Evolutionary conservation across 2,113 vertebrate species (phyloP).

Genomic region (Podarcis raffonei): DNA sequence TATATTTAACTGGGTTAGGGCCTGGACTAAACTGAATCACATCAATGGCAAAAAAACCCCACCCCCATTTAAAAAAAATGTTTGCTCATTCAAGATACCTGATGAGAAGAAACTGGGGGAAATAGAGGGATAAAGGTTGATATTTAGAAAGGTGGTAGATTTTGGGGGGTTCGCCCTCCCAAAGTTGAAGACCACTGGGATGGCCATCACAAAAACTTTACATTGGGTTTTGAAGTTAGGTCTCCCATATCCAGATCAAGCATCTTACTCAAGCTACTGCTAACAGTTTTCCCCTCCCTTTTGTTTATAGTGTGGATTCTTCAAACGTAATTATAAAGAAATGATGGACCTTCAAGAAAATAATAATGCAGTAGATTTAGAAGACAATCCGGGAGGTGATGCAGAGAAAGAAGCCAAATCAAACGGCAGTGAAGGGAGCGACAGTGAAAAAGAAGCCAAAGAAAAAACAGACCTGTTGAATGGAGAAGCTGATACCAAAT

Average conservation of each 20-base stretch:
- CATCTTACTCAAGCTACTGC: neutral
- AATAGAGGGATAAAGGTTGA: neutral
- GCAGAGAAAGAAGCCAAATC: neutral
- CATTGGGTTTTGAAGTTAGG: neutral
- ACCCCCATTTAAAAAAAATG: neutral
- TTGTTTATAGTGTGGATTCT: slow-evolving; percentile 11
- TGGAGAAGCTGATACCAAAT: neutral
- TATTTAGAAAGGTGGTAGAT: neutral
- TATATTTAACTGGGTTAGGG: neutral
- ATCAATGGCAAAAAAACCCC: neutral
- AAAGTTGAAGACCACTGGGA: neutral
- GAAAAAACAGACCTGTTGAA: neutral
- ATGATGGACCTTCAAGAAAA: neutral
- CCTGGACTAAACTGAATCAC: neutral
- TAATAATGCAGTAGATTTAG: no score
- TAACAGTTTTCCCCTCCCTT: neutral
- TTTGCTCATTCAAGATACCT: neutral
- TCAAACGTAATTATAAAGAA: slow-evolving; percentile 28
- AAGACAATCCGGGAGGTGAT: neutral
- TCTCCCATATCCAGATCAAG: neutral
- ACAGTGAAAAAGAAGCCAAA: neutral
- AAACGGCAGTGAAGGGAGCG: neutral
- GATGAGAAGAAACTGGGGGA: neutral
- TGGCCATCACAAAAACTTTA: no score
- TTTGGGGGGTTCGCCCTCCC: neutral